Conservation (phyloP, 2,113 vertebrate species). For the Callithrix jacchus region DNA sequence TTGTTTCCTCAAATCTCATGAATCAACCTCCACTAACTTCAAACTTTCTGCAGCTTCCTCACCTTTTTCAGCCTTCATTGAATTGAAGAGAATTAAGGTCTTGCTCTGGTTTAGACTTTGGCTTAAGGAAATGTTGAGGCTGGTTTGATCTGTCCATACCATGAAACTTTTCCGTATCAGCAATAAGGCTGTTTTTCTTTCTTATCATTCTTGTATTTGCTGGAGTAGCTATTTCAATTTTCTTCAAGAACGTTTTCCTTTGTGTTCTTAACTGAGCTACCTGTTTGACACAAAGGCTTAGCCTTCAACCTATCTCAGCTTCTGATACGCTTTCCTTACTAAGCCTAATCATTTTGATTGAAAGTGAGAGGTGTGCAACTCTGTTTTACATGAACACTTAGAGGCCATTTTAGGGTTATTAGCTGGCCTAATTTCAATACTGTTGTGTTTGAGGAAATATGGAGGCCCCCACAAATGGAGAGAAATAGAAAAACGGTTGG, state of each 20-base stretch:
- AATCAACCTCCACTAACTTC: neutral
- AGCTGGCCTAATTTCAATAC: neutral
- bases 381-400: neutral
- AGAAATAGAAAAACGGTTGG: neutral
- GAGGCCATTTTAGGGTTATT: neutral
- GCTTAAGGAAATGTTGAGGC: neutral
- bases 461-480: neutral
- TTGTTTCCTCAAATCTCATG: neutral
- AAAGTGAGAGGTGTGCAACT: neutral
- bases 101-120: neutral
- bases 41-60: neutral
- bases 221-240: neutral
- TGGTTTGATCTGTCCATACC: neutral
- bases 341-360: neutral
- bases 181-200: neutral
- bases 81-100: neutral
- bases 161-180: neutral
- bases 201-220: neutral
- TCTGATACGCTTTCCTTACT: neutral
- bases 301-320: neutral
- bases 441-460: neutral
- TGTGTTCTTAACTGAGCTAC: neutral
- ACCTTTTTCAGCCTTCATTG: neutral
- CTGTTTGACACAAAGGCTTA: neutral
- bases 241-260: neutral